Percentiles rank a stretch among this genome's conserved stretches.
phyloP scores from a whole-genome alignment of 2,888 invertebrate genomes.

The Dastarcus helophoroides region DNA sequence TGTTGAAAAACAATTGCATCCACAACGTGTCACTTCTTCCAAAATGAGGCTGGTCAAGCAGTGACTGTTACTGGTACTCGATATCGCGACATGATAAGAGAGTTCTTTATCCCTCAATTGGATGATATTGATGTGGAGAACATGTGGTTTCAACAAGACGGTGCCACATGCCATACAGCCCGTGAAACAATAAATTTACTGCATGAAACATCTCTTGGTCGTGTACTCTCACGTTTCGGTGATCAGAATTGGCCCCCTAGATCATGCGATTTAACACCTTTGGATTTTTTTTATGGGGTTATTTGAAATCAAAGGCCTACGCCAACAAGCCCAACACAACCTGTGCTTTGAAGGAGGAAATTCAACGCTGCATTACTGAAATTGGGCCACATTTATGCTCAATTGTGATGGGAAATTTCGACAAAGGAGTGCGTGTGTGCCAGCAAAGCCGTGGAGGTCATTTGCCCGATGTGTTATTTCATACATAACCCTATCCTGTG shows the following conservation, averaged over 20 bases:
- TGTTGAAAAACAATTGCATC: no score
- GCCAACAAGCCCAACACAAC: conserved; percentile 14
- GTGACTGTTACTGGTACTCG: conserved; percentile 19
- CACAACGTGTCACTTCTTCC: no score
- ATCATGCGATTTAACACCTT: conserved; percentile 14
- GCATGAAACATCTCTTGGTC: conserved; percentile 14
- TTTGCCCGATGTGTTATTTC: no score
- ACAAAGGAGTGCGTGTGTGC: no score
- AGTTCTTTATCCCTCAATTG: conserved; percentile 19
- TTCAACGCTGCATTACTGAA: no score
- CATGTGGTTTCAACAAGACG: conserved; percentile 15
- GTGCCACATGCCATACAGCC: conserved; percentile 15
- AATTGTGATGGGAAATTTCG: no score
- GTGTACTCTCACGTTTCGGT: conserved; percentile 1
- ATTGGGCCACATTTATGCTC: no score
- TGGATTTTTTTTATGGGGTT: conserved; percentile 11
- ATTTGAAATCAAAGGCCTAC: conserved; percentile 13
- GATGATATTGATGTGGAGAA: conserved; percentile 15
- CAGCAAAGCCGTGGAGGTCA: no score
- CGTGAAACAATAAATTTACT: conserved; percentile 12
- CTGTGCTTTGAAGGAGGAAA: no score
- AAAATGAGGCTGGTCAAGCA: conserved; percentile 14
- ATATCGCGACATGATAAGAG: conserved; percentile 19
- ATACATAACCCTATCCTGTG: no score
- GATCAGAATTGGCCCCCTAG: conserved; percentile 9